A percentile compares a stretch with the other conserved stretches of the same genome.
These are phyloP conservation scores for Cotesia chilonis DNA, from an alignment of 1,140 invertebrate genomes.

Conservation along the genomic window DNA sequence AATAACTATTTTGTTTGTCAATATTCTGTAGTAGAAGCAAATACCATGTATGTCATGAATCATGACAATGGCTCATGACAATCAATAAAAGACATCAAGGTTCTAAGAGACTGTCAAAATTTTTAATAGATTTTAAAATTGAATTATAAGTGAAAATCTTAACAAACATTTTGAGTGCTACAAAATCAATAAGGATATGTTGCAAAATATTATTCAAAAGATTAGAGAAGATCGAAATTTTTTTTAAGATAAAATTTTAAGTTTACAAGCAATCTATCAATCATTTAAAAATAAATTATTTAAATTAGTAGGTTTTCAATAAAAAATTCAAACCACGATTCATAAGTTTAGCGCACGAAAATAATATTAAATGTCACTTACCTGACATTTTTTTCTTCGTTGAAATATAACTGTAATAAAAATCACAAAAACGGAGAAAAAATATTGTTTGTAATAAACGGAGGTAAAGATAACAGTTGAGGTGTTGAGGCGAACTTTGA, in stretches of 20 bases:
- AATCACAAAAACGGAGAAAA: too few species aligned
- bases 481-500: neutral
- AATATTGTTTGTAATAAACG: neutral
- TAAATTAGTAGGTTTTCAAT: too few species aligned
- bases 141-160: too few species aligned
- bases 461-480: neutral
- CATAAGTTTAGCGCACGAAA: neutral
- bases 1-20: constrained; percentile 23
- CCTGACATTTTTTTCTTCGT: neutral
- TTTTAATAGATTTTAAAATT: neutral
- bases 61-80: constrained; percentile 15
- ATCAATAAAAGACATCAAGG: neutral
- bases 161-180: too few species aligned
- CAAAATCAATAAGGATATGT: too few species aligned
- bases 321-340: neutral
- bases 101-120: neutral
- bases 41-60: neutral
- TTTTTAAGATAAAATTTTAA: too few species aligned
- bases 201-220: too few species aligned
- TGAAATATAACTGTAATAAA: too few species aligned
- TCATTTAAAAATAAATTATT: too few species aligned
- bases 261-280: too few species aligned
- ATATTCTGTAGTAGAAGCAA: constrained; percentile 18
- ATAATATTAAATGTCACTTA: constrained; percentile 4
- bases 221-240: too few species aligned